phyloP scores from a whole-genome alignment of 2,797 vertebrate species.

The Tiaroga cobitis region DNA sequence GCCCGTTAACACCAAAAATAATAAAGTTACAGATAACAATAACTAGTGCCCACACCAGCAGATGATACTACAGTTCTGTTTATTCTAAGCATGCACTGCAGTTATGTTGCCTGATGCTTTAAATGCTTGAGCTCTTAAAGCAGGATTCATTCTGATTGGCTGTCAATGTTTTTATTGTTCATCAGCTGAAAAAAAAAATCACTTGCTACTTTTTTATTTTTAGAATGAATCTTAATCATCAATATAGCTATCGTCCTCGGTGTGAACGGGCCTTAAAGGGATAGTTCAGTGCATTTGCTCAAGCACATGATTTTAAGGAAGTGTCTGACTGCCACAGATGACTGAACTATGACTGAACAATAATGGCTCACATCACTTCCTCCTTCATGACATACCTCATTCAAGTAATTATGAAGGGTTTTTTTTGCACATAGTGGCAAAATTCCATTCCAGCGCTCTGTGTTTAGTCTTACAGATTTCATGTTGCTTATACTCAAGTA shows the following conservation, averaged over 20 bases:
- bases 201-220: neutral
- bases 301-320: conserved; percentile 20
- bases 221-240: neutral
- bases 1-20: neutral
- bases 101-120: neutral
- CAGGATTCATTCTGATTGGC: neutral
- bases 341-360: conserved; percentile 31
- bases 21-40: neutral
- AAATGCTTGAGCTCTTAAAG: neutral
- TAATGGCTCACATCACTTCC: conserved; percentile 1
- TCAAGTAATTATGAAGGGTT: conserved; percentile 3
- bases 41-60: neutral
- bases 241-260: neutral
- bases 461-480: conserved; percentile 11
- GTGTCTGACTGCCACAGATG: neutral
- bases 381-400: neutral
- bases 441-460: neutral
- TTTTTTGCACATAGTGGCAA: neutral
- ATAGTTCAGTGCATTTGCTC: neutral
- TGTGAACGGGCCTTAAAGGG: neutral
- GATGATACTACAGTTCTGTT: neutral
- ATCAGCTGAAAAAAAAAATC: neutral
- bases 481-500: conserved; percentile 26
- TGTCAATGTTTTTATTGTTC: neutral
- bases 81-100: neutral